Evolutionary conservation across 2,113 vertebrate species (phyloP).

Genomic region (Oceanodroma tethys): DNA sequence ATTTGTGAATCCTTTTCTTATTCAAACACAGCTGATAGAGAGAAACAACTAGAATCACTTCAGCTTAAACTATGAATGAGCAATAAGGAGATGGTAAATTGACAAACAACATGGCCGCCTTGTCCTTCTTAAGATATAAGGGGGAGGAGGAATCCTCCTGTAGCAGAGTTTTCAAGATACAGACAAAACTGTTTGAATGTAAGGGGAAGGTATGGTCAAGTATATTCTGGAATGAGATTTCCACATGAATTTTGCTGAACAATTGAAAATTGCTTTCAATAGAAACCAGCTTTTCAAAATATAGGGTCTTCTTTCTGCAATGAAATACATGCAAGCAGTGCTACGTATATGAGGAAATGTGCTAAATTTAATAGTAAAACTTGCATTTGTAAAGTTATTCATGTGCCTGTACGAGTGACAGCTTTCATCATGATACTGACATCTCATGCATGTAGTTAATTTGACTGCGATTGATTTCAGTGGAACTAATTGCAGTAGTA

Average conservation of each 20-base stretch:
- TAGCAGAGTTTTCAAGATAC: background rate
- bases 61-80: background rate
- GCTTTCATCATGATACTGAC: background rate
- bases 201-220: background rate
- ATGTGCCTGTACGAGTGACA: background rate
- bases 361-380: background rate
- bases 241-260: background rate
- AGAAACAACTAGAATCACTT: background rate
- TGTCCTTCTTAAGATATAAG: background rate
- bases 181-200: background rate
- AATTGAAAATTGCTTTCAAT: background rate
- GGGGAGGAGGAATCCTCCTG: background rate
- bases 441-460: background rate
- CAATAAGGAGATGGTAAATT: background rate
- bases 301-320: background rate
- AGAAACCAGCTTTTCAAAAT: background rate
- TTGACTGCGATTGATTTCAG: background rate
- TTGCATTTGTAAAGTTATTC: background rate
- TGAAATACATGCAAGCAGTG: background rate
- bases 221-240: background rate
- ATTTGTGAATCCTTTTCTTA: background rate
- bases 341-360: background rate
- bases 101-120: background rate
- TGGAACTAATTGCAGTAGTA: background rate
- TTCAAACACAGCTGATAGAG: background rate